Conservation (phyloP, 2,888 invertebrate genomes). For the Endotricha flammealis region DNA sequence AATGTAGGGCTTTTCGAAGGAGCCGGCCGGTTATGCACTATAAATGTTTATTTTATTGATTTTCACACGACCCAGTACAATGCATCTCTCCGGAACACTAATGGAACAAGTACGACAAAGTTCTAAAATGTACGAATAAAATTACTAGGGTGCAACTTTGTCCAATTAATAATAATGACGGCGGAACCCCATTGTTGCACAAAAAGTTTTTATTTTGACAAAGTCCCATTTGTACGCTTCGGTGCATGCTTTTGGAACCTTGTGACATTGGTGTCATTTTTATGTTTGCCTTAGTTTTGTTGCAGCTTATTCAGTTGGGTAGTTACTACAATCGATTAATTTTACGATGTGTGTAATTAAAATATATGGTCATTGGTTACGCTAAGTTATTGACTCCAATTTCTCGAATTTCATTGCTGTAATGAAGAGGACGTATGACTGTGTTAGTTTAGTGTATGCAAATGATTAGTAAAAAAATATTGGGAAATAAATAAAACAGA, state of each 20-base stretch:
- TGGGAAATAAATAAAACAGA: too few relatives aligned
- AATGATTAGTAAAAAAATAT: too few relatives aligned
- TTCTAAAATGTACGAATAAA: constrained; percentile 52
- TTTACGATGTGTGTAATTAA: constrained; percentile 66
- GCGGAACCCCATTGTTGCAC: constrained; percentile 48
- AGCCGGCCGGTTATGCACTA: constrained; percentile 33
- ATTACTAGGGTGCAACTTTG: constrained; percentile 61
- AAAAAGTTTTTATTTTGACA: constrained; percentile 57
- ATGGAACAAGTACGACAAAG: constrained; percentile 42
- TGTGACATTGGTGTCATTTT: constrained; percentile 34
- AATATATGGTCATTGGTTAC: constrained; percentile 22
- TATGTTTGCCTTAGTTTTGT: constrained; percentile 42
- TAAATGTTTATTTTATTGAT: constrained; percentile 74
- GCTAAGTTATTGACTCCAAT: constrained; percentile 10
- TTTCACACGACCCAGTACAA: constrained; percentile 67
- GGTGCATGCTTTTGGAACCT: constrained; percentile 48
- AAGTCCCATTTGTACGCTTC: constrained; percentile 52
- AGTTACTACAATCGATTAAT: constrained; percentile 56
- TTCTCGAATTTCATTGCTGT: not conserved
- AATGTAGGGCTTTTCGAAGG: constrained; percentile 16
- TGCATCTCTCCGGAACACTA: constrained; percentile 47
- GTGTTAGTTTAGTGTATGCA: too few relatives aligned
- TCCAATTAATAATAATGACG: constrained; percentile 68
- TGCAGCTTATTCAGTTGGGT: constrained; percentile 45
- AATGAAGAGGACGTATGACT: too few relatives aligned